A percentile compares a stretch with the other conserved stretches of the same genome.
Conservation (phyloP, 1,140 invertebrate species). For the Drosophila parvula region DNA sequence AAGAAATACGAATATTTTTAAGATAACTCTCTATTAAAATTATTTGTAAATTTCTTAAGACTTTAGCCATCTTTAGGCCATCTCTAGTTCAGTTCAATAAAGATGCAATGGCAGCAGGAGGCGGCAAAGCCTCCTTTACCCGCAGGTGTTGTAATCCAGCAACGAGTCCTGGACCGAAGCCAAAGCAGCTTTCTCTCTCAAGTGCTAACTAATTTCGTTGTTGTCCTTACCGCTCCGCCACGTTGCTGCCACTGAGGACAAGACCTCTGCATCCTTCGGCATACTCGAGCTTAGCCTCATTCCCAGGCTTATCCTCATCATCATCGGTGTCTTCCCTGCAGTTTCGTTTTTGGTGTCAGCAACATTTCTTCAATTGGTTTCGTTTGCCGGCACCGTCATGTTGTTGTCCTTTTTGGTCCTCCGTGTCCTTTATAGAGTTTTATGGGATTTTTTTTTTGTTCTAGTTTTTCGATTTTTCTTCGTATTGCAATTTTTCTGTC, state of each 20-base stretch:
- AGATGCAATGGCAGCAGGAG: conserved; percentile 11
- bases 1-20: too few relatives aligned
- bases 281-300: conserved; percentile 45
- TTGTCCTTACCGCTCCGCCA: conserved; percentile 45
- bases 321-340: conserved; percentile 46
- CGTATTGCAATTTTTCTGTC: conserved; percentile 33
- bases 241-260: conserved; percentile 5
- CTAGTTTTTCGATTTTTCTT: conserved; percentile 14
- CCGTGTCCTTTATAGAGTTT: conserved; percentile 55
- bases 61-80: background rate
- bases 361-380: conserved; percentile 80
- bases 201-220: conserved; percentile 81
- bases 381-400: conserved; percentile 45
- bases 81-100: conserved; percentile 36
- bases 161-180: conserved; percentile 66
- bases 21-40: too few relatives aligned
- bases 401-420: conserved; percentile 25
- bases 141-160: conserved; percentile 79
- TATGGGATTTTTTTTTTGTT: conserved; percentile 16
- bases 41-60: too few relatives aligned
- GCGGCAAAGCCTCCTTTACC: conserved; percentile 41
- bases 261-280: conserved; percentile 10
- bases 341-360: conserved; percentile 78
- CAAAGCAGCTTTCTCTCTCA: conserved; percentile 68
- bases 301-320: conserved; percentile 41